phyloP scores from a whole-genome alignment of 2,797 vertebrate genomes.

The Rhinichthys osculus region DNA sequence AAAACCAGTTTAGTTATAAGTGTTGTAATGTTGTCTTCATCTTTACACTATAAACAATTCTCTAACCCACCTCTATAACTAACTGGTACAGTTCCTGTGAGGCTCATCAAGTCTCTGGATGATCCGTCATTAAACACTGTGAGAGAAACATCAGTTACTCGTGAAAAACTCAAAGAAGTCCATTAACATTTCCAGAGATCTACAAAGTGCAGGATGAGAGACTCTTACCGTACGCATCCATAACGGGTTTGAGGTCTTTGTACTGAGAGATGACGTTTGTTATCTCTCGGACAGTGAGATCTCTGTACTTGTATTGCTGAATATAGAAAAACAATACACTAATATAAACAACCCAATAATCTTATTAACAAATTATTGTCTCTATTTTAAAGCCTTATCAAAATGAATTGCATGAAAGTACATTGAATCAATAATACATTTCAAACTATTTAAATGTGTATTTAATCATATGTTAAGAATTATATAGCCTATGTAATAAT shows the following conservation, averaged over 20 bases:
- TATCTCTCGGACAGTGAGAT: slow-evolving; percentile 92
- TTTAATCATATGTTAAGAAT: neutral
- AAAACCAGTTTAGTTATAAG: neutral
- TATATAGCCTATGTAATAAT: too few species aligned
- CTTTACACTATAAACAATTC: neutral
- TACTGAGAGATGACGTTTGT: slow-evolving; percentile 90
- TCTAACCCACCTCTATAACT: slow-evolving; percentile 88
- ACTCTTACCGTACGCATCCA: slow-evolving; percentile 92
- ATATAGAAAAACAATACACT: neutral
- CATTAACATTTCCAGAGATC: neutral
- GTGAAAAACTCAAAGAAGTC: neutral
- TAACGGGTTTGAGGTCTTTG: slow-evolving; percentile 95
- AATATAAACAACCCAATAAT: neutral
- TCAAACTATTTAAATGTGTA: neutral
- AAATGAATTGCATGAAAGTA: neutral
- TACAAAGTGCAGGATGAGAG: neutral
- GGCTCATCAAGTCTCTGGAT: slow-evolving; percentile 93
- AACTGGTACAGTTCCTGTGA: slow-evolving; percentile 96
- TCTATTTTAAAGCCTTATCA: neutral
- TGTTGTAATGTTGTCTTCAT: neutral
- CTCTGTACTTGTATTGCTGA: slow-evolving; percentile 96
- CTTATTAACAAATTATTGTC: neutral
- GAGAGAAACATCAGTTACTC: slow-evolving; percentile 30
- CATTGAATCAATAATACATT: neutral
- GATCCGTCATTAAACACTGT: slow-evolving; percentile 97